These are phyloP conservation scores for Strix aluco DNA, from an alignment of 2,113 vertebrate species.

Conservation along the genomic window DNA sequence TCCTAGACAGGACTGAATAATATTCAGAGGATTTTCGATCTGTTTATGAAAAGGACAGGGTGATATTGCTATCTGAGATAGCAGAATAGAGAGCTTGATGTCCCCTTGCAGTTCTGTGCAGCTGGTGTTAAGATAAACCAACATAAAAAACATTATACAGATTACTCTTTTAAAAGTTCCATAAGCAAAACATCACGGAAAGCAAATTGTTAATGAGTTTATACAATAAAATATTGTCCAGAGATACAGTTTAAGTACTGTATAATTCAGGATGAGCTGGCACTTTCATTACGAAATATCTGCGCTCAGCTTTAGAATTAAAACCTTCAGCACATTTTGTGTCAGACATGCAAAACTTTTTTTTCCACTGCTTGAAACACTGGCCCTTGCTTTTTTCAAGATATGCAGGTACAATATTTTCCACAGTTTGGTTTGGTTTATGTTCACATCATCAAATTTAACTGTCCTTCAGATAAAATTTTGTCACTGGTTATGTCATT, in stretches of 20 bases:
- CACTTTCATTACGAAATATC: not conserved
- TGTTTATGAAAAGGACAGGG: not conserved
- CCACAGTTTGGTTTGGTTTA: not conserved
- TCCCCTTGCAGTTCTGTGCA: not conserved
- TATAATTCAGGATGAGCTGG: not conserved
- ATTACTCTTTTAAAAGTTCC: not conserved
- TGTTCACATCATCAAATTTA: not conserved
- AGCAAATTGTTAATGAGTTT: not conserved
- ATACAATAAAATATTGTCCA: not conserved
- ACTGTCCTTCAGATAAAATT: not conserved
- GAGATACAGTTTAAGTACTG: not conserved
- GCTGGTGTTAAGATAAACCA: not conserved
- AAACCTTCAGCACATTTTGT: not conserved
- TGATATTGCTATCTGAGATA: not conserved
- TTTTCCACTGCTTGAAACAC: not conserved
- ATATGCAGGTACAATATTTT: not conserved
- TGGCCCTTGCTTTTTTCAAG: fast-evolving
- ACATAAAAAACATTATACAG: not conserved
- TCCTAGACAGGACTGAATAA: not conserved
- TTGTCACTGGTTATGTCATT: not conserved
- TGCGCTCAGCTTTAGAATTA: not conserved
- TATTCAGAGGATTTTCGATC: not conserved
- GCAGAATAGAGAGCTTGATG: not conserved
- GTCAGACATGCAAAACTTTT: not conserved
- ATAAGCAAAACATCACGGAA: not conserved